These are phyloP conservation scores for Phenganax stokvisi DNA, from an alignment of 92 coral and sea anemone genomes.

Conservation along the genomic window DNA sequence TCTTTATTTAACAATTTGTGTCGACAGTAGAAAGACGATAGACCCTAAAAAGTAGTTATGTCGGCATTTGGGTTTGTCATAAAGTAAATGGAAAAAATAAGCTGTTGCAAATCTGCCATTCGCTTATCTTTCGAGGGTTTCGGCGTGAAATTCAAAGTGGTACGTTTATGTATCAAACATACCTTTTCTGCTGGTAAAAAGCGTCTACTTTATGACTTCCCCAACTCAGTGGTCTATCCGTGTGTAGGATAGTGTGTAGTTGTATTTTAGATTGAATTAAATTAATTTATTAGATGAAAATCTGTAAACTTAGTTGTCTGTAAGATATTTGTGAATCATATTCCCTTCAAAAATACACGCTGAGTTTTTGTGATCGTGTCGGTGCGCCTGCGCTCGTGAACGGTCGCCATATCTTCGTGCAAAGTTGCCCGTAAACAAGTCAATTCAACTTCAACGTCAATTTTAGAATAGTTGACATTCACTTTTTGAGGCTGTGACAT, in stretches of 20 bases:
- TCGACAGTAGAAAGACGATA: neutral
- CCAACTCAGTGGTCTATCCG: neutral
- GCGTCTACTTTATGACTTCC: too few relatives aligned
- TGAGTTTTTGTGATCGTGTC: neutral
- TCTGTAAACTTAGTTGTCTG: neutral
- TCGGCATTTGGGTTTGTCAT: neutral
- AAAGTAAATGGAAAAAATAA: too few relatives aligned
- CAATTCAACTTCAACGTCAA: too few relatives aligned
- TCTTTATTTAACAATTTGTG: neutral
- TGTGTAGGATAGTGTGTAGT: neutral
- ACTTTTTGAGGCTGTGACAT: too few relatives aligned
- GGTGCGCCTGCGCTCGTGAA: neutral
- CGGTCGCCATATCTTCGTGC: neutral
- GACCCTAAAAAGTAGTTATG: constrained; percentile 5
- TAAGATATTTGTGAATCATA: neutral
- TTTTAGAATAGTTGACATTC: too few relatives aligned
- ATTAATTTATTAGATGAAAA: neutral
- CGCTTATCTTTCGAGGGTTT: too few relatives aligned
- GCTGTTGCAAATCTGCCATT: too few relatives aligned
- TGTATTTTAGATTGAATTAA: neutral
- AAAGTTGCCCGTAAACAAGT: too few relatives aligned
- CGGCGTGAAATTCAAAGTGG: too few relatives aligned
- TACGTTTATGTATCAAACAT: too few relatives aligned
- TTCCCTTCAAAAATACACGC: neutral
- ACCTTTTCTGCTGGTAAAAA: too few relatives aligned